Conservation (phyloP, 1,140 invertebrate genomes). For the Eciton burchellii region DNA sequence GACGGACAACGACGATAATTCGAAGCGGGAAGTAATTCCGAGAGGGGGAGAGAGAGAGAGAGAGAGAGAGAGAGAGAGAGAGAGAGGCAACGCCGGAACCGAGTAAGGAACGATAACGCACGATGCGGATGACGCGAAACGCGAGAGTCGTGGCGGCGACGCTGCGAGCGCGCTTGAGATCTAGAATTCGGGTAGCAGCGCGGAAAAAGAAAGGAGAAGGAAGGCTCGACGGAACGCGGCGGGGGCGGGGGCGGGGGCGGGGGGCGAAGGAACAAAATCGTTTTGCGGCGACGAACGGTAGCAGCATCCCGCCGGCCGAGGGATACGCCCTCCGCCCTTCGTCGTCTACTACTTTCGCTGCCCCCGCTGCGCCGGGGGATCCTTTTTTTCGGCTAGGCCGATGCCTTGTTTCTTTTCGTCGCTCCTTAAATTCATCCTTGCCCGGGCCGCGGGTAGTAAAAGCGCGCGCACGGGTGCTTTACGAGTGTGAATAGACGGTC, state of each 20-base stretch:
- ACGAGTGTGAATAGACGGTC: constrained; percentile 83
- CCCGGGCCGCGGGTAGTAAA: constrained; percentile 75
- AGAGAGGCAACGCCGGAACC: too few relatives aligned
- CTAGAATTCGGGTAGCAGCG: too few relatives aligned
- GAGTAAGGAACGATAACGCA: too few relatives aligned
- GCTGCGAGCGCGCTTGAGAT: too few relatives aligned
- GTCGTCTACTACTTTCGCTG: constrained; percentile 14
- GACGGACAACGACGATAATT: constrained; percentile 5
- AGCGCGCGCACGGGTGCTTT: constrained; percentile 77
- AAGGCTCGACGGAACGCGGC: constrained; percentile 6
- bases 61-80: too few relatives aligned
- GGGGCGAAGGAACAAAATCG: constrained; percentile 54
- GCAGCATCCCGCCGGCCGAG: constrained; percentile 76
- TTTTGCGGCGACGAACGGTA: constrained; percentile 76
- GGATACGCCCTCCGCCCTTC: constrained; percentile 74
- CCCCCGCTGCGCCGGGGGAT: constrained; percentile 26
- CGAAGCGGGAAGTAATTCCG: background rate
- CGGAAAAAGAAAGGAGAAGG: background rate
- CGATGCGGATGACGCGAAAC: too few relatives aligned
- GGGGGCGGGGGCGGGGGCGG: background rate
- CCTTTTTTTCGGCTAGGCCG: constrained; percentile 46
- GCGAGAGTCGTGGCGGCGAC: too few relatives aligned
- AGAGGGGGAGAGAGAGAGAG: too few relatives aligned
- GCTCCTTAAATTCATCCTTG: constrained; percentile 64
- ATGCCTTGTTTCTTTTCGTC: constrained; percentile 58